Evolutionary conservation across 2,797 vertebrate species (phyloP), one percentile per base, ranked within the genome.

Genomic region (Lutjanus campechanus): DNA sequence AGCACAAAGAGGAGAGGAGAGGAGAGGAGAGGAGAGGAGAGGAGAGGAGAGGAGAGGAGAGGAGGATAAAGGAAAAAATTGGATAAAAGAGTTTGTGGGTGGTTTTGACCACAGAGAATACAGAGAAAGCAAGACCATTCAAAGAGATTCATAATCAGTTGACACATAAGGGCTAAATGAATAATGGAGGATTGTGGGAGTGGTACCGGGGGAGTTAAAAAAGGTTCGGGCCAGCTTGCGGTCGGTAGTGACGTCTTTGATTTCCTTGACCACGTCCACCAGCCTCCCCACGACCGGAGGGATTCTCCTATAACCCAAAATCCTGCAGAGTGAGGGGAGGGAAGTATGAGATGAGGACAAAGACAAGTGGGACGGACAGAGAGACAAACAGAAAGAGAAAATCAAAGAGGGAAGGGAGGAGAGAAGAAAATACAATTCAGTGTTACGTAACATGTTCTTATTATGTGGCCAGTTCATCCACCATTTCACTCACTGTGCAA

Each of bases 291-390:
- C 91, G 59, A 92, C 96, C 0, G 96, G 96, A 1, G 96, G 97
- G 20, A 97, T 85, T 76, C 96, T 93, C 47, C 96, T 93, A 88
- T 95, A 98, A 61, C 95, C 97, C 84, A 97, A 76, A 64, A 97
- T 95, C 90, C 96, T 97, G 82, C 69, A 84, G 62, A 25, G 65
- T 62, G 61, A 70, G 41, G 46, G 19, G 62, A 58, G 54, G 22
- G 51, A 12, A 51, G 16, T 1, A 6, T 4, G 56, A 75, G 10
- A 69, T 3, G n/a, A 51, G 19, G 44, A 58, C 12, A 81, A 47
- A 68, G 43, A 74, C 54, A n/a, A 70, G 65, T 22, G 43, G 22
- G 25, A 22, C 4, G 11, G 43, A 51, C 29, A 43, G 29, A 58
- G 20, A 79, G 40, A 53, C 19, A 10, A 7, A 10, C 2, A 59